Conservation (phyloP, 2,888 invertebrate species). For the Isoperla grammatica region DNA sequence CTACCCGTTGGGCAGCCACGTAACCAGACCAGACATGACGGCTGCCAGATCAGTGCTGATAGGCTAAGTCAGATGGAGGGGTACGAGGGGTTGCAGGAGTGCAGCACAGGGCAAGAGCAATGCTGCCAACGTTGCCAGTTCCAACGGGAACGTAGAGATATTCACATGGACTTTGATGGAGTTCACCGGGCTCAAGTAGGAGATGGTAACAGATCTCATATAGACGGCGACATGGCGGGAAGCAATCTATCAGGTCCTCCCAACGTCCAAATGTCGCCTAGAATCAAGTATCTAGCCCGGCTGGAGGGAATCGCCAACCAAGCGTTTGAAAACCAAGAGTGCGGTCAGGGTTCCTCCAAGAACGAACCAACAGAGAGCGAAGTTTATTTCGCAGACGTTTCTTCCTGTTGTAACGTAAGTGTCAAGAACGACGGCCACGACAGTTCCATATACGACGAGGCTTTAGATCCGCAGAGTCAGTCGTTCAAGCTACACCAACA, state of each 20-base stretch:
- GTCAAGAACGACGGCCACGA: slow-evolving; percentile 53
- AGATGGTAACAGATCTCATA: not conserved
- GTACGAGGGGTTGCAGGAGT: slow-evolving; percentile 9
- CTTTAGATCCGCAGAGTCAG: slow-evolving; percentile 41
- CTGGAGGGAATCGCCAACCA: slow-evolving; percentile 14
- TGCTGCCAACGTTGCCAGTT: not conserved
- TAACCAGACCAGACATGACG: too few species aligned
- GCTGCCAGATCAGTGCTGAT: too few species aligned
- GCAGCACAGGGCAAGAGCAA: not conserved
- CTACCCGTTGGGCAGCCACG: too few species aligned
- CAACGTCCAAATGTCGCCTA: slow-evolving; percentile 13
- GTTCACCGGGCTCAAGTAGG: too few species aligned
- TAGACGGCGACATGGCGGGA: slow-evolving; percentile 14
- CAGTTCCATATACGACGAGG: slow-evolving; percentile 54
- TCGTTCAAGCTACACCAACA: not conserved
- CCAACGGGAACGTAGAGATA: too few species aligned
- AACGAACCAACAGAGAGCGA: slow-evolving; percentile 69
- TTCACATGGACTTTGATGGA: too few species aligned
- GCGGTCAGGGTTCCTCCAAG: not conserved
- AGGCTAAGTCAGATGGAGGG: not conserved
- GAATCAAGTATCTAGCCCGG: slow-evolving; percentile 18
- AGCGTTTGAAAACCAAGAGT: not conserved
- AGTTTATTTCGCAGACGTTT: slow-evolving; percentile 80
- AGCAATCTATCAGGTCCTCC: slow-evolving; percentile 1
- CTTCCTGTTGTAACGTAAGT: slow-evolving; percentile 68